These are phyloP conservation scores for Eremophila alpestris DNA, from an alignment of 2,797 vertebrate species.

Conservation along the genomic window DNA sequence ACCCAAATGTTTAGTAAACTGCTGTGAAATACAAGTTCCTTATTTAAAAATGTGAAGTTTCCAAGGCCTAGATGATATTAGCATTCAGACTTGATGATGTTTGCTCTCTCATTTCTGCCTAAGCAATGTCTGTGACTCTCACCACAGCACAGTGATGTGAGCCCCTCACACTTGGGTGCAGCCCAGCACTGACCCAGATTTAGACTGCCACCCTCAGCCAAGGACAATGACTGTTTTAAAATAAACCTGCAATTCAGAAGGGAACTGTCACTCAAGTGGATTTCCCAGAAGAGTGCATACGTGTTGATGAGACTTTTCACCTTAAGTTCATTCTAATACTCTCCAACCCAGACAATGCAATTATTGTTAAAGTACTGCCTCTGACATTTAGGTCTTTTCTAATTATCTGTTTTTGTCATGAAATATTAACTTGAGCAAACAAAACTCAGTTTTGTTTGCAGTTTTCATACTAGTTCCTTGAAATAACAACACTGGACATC, in stretches of 20 bases:
- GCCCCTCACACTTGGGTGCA: background rate
- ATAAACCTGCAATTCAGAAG: background rate
- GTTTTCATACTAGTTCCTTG: background rate
- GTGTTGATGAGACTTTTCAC: background rate
- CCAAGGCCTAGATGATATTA: background rate
- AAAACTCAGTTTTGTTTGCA: background rate
- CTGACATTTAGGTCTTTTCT: background rate
- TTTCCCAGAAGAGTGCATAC: background rate
- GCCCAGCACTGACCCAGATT: background rate
- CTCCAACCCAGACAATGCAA: background rate
- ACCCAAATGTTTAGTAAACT: background rate
- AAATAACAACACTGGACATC: background rate
- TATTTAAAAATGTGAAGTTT: background rate
- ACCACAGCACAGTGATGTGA: background rate
- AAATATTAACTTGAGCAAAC: background rate
- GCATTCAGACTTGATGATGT: background rate
- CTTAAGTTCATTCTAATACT: slow-evolving; percentile 15
- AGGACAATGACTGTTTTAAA: background rate
- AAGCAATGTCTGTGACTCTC: background rate
- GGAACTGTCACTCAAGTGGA: background rate
- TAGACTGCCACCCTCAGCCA: background rate
- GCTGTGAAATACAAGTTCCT: background rate
- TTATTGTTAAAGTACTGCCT: background rate
- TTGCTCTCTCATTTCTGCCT: background rate
- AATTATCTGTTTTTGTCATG: background rate